Percentiles rank a stretch among this genome's conserved stretches.
Evolutionary conservation across 2,113 vertebrate genomes (phyloP).

Genomic region (Rostratula benghalensis): DNA sequence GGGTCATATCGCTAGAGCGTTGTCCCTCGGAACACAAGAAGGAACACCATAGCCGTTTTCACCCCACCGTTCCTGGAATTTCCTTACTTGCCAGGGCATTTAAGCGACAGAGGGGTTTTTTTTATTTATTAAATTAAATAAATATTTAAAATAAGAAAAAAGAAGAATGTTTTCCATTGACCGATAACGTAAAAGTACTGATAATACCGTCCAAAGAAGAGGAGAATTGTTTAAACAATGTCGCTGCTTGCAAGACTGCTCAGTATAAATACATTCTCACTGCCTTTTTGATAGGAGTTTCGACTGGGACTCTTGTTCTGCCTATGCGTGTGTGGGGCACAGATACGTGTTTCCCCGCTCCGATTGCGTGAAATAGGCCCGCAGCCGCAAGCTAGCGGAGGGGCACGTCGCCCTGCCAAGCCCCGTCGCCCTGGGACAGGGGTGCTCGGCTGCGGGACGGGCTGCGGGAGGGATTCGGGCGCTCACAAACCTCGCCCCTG

Average conservation of each 20-base stretch:
- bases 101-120: neutral
- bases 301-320: neutral
- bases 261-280: slow-evolving; percentile 4
- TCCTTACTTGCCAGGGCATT: slow-evolving; percentile 28
- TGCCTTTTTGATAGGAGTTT: neutral
- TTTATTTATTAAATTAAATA: neutral
- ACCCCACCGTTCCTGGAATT: neutral
- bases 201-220: slow-evolving; percentile 31
- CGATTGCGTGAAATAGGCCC: accelerated
- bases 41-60: neutral
- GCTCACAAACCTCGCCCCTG: neutral
- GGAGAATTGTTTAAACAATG: slow-evolving; percentile 56
- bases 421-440: neutral
- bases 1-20: neutral
- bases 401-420: neutral
- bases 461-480: neutral
- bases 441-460: neutral
- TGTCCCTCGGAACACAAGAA: neutral
- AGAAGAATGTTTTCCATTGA: neutral
- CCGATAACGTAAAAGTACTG: slow-evolving; percentile 34
- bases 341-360: neutral
- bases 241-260: neutral
- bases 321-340: neutral
- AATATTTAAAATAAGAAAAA: slow-evolving; percentile 50
- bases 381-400: neutral